Percentiles rank a stretch among this genome's conserved stretches.
phyloP scores from a whole-genome alignment of 2,888 invertebrate species.

The Brachylomia viminalis region DNA sequence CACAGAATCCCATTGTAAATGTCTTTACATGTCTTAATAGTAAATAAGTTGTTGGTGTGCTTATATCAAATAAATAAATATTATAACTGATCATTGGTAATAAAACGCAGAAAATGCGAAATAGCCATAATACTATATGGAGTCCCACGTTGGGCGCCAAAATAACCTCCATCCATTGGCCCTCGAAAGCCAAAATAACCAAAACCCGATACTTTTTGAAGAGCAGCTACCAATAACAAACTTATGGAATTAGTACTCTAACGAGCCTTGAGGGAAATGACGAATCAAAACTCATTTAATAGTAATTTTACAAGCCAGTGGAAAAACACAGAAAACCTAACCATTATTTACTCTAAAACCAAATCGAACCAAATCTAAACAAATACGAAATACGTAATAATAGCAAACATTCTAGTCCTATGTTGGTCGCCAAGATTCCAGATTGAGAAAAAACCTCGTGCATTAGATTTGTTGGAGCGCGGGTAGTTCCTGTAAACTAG shows the following conservation, averaged over 20 bases:
- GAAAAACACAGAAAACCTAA: not conserved
- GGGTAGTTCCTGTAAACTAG: slow-evolving; percentile 37
- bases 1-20: too few species aligned
- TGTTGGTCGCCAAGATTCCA: slow-evolving; percentile 49
- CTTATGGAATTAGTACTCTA: not conserved
- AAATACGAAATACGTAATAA: not conserved
- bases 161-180: not conserved
- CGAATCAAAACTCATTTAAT: not conserved
- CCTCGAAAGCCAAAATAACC: not conserved
- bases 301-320: not conserved
- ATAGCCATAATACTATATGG: not conserved
- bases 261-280: slow-evolving; percentile 2
- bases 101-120: not conserved
- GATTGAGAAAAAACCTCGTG: slow-evolving; percentile 16
- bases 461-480: slow-evolving; percentile 44
- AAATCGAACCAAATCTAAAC: not conserved
- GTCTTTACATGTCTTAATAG: too few species aligned
- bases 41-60: too few species aligned
- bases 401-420: slow-evolving; percentile 14
- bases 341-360: not conserved
- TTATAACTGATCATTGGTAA: not conserved
- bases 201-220: not conserved
- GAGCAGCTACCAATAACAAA: not conserved
- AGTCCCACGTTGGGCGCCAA: slow-evolving; percentile 47
- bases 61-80: too few species aligned